phyloP scores from a whole-genome alignment of 2,797 vertebrate species.

The Anniella stebbinsi region DNA sequence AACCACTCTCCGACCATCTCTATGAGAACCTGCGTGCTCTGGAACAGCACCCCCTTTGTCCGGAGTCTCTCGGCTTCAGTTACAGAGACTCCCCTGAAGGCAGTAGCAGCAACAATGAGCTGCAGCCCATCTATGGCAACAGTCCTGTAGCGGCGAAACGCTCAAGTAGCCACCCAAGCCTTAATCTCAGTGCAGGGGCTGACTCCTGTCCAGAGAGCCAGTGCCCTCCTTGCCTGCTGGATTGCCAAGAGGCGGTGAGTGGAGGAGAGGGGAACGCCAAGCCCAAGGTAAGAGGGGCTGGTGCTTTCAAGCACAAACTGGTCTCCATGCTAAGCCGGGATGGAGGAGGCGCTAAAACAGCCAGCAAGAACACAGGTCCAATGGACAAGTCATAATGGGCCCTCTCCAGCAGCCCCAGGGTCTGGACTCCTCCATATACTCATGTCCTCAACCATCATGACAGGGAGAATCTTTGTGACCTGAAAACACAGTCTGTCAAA shows the following conservation, averaged over 20 bases:
- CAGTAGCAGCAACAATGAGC: slow-evolving; percentile 49
- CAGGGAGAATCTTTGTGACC: background rate
- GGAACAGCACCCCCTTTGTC: slow-evolving; percentile 43
- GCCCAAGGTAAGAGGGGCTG: slow-evolving; percentile 40
- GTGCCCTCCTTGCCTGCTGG: slow-evolving; percentile 52
- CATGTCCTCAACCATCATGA: too few relatives aligned
- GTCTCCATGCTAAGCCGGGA: slow-evolving; percentile 78
- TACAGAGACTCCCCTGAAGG: slow-evolving; percentile 44
- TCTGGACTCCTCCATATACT: background rate
- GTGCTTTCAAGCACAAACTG: slow-evolving; percentile 74
- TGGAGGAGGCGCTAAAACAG: slow-evolving; percentile 43
- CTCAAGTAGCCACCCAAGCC: slow-evolving; percentile 15
- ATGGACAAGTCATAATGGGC: slow-evolving; percentile 1
- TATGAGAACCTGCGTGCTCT: slow-evolving; percentile 75
- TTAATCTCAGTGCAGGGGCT: background rate
- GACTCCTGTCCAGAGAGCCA: slow-evolving; percentile 55
- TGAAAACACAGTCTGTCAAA: background rate
- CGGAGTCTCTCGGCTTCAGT: slow-evolving; percentile 31
- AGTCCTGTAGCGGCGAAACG: slow-evolving; percentile 2
- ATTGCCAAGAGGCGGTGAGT: slow-evolving; percentile 10
- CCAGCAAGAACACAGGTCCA: slow-evolving; percentile 35
- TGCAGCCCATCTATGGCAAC: slow-evolving; percentile 70
- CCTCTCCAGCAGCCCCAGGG: background rate
- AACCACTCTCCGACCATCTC: slow-evolving; percentile 66
- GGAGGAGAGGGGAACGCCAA: slow-evolving; percentile 36